These are phyloP conservation scores for Lepilemur ruficaudatus DNA, from an alignment of 2,797 vertebrate species.

Conservation along the genomic window DNA sequence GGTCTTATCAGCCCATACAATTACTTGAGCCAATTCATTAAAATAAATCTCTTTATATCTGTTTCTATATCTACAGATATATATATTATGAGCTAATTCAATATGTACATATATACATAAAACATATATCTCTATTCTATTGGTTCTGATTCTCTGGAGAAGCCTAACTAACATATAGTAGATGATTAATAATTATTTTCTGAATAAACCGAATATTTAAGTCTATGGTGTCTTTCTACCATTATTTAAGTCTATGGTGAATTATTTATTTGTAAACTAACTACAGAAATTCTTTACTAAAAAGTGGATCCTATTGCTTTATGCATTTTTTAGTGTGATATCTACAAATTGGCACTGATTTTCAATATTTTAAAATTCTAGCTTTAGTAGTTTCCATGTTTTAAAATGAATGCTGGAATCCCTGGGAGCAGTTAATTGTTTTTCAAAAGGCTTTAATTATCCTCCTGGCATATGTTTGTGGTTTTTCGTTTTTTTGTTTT, in stretches of 20 bases:
- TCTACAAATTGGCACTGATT: constrained; percentile 17
- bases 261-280: neutral
- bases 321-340: neutral
- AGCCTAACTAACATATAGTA: neutral
- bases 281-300: neutral
- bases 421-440: constrained; percentile 26
- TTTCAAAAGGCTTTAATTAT: constrained; percentile 64
- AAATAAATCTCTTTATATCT: neutral
- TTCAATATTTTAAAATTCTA: constrained; percentile 37
- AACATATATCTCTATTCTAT: neutral
- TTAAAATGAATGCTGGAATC: constrained; percentile 51
- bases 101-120: neutral
- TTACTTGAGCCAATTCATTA: neutral
- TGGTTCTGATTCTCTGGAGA: neutral
- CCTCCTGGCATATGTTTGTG: neutral
- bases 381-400: neutral
- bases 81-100: neutral
- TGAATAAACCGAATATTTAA: neutral
- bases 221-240: neutral
- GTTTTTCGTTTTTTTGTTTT: neutral
- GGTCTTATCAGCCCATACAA: neutral
- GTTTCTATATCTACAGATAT: neutral
- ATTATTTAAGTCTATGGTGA: neutral
- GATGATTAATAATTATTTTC: neutral
- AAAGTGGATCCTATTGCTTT: neutral